Evolutionary conservation across 2,113 vertebrate genomes (phyloP).

Genomic region (Edolisoma coerulescens): DNA sequence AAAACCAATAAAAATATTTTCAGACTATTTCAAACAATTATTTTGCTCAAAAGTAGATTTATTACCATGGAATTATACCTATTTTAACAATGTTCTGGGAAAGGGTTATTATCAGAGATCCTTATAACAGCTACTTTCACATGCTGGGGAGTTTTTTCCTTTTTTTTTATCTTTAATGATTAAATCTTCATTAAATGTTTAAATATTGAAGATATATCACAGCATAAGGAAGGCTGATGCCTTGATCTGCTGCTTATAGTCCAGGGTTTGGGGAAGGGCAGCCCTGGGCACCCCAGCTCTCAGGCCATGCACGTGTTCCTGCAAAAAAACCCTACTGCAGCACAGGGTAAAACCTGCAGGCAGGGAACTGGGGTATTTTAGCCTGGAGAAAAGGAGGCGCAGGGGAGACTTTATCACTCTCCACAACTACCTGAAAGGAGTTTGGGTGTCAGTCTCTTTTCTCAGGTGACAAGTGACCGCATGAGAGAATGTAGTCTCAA

Average conservation of each 20-base stretch:
- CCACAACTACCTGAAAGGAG: not conserved
- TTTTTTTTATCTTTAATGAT: not conserved
- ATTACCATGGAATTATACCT: not conserved
- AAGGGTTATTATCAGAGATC: not conserved
- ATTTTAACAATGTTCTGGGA: not conserved
- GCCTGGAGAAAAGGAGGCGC: not conserved
- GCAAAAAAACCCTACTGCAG: not conserved
- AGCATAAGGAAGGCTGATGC: not conserved
- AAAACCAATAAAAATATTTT: not conserved
- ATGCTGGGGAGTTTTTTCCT: not conserved
- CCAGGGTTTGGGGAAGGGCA: not conserved
- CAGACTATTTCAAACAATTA: not conserved
- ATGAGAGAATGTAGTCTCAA: not conserved
- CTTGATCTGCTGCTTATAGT: not conserved
- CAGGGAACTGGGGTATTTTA: not conserved
- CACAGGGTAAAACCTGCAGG: not conserved
- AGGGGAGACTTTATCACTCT: not conserved
- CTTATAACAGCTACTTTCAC: not conserved
- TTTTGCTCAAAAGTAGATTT: not conserved
- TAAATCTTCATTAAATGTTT: not conserved
- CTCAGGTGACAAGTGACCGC: not conserved
- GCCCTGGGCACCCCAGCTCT: not conserved
- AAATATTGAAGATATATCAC: not conserved
- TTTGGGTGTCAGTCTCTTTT: not conserved
- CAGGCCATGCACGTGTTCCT: accelerated